phyloP scores from a whole-genome alignment of 2,797 vertebrate genomes.

The Falco rusticolus region DNA sequence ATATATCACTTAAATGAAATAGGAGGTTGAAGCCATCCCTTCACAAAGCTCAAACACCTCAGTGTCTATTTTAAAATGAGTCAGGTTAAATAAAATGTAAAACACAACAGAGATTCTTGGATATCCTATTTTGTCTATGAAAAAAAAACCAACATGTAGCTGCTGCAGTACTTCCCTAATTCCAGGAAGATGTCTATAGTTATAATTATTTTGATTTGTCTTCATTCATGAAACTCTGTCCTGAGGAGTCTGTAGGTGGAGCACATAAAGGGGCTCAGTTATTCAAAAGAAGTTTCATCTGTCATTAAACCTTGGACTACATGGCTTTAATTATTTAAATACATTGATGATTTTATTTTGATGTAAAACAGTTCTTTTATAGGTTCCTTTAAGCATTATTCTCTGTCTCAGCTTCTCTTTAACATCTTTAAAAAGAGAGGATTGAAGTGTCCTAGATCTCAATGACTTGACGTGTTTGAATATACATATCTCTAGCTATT shows the following conservation, averaged over 20 bases:
- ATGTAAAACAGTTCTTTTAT: neutral
- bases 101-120: neutral
- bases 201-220: neutral
- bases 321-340: neutral
- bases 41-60: rapidly evolving
- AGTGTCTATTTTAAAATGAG: neutral
- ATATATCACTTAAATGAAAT: neutral
- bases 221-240: neutral
- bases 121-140: neutral
- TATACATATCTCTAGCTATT: neutral
- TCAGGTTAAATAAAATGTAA: neutral
- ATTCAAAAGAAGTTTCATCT: neutral
- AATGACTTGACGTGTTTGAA: neutral
- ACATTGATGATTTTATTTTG: neutral
- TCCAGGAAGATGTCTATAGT: neutral
- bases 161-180: neutral
- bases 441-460: neutral
- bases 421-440: neutral
- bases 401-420: neutral
- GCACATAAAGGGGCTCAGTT: neutral
- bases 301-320: neutral
- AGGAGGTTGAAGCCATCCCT: neutral
- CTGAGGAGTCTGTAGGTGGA: neutral
- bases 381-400: neutral
- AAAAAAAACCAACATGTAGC: neutral